phyloP scores from a whole-genome alignment of 1,140 invertebrate species.

The Antheraea mylitta region DNA sequence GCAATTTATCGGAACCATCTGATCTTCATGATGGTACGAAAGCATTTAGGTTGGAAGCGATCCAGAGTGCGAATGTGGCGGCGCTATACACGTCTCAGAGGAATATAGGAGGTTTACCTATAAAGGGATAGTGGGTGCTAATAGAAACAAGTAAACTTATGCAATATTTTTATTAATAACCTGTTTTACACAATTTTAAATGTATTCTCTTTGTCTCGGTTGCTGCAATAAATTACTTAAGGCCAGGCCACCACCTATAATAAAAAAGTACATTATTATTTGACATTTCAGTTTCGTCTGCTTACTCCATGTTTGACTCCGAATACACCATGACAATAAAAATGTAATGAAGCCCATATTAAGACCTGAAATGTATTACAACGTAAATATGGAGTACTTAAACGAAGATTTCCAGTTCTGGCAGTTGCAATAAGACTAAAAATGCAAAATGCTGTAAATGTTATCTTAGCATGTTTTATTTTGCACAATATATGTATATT shows the following conservation, averaged over 20 bases:
- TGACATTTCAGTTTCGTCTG: constrained; percentile 9
- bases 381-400: constrained; percentile 55
- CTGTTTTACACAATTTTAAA: neutral
- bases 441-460: constrained; percentile 32
- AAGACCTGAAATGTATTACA: constrained; percentile 62
- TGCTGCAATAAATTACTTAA: neutral
- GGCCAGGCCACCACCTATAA: neutral
- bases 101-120: too few species aligned
- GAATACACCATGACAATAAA: constrained; percentile 7
- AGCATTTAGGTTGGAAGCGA: too few species aligned
- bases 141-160: neutral
- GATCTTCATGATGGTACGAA: too few species aligned
- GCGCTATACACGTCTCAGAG: too few species aligned
- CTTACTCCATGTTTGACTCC: constrained; percentile 58
- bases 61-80: too few species aligned
- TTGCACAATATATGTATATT: constrained; percentile 58
- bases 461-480: constrained; percentile 59
- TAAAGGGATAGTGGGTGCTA: neutral
- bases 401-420: constrained; percentile 54
- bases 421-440: constrained; percentile 39
- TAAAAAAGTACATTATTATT: neutral
- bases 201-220: neutral
- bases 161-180: neutral
- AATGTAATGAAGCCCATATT: constrained; percentile 35
- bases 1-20: too few species aligned